Percentiles rank a stretch among this genome's conserved stretches.
Conservation (phyloP, 64 coral and sea anemone species). For the Stichodactyla mertensii region DNA sequence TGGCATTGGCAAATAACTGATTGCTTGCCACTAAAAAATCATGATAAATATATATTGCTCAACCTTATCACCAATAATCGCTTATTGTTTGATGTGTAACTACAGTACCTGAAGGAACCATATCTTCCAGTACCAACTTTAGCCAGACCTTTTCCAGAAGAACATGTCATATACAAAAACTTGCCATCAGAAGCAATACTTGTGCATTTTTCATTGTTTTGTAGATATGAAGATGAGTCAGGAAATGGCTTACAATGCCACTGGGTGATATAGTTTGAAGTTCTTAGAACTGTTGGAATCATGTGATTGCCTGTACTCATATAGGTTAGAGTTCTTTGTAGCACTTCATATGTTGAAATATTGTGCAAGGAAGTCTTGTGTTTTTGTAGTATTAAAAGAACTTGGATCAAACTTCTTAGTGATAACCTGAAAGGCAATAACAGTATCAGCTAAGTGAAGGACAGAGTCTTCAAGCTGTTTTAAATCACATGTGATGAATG, state of each 20-base stretch:
- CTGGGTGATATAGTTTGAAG: constrained; percentile 27
- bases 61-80: no score
- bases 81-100: background rate
- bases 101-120: constrained; percentile 45
- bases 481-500: no score
- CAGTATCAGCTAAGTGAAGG: background rate
- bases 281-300: constrained; percentile 17
- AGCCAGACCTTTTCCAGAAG: constrained; percentile 31
- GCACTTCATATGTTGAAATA: constrained; percentile 12
- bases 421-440: constrained; percentile 15
- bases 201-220: constrained; percentile 19
- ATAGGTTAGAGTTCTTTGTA: constrained; percentile 17
- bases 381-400: constrained; percentile 39
- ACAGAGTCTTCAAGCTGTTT: no score
- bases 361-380: constrained; percentile 14
- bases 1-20: no score
- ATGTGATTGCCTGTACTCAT: constrained; percentile 10
- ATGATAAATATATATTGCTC: no score
- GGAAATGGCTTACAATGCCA: constrained; percentile 30
- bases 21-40: no score
- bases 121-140: constrained; percentile 67
- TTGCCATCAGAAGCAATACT: constrained; percentile 62
- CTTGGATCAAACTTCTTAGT: constrained; percentile 29
- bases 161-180: constrained; percentile 43
- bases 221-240: constrained; percentile 1